Percentiles rank a stretch among this genome's conserved stretches.
These are phyloP conservation scores for Heterotis niloticus DNA, from an alignment of 2,113 vertebrate genomes.

Conservation along the genomic window DNA sequence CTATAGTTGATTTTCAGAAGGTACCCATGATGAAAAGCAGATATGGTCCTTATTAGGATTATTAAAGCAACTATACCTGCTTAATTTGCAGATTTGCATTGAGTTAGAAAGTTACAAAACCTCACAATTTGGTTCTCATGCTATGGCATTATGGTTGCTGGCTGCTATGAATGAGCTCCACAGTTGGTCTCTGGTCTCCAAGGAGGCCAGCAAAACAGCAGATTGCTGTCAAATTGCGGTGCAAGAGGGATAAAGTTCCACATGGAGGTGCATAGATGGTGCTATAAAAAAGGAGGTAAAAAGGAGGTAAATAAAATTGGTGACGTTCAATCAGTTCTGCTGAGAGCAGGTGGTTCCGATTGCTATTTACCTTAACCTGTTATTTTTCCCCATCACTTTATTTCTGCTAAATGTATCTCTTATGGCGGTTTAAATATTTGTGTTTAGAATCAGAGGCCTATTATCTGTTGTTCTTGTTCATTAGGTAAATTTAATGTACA, in stretches of 20 bases:
- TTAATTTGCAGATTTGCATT: too few species aligned
- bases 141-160: too few species aligned
- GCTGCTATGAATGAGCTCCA: too few species aligned
- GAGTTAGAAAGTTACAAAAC: too few species aligned
- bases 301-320: neutral
- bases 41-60: too few species aligned
- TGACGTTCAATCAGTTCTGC: too few species aligned
- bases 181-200: too few species aligned
- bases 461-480: constrained; percentile 20
- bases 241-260: neutral
- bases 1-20: too few species aligned
- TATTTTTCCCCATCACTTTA: neutral
- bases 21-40: too few species aligned
- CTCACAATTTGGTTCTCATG: too few species aligned
- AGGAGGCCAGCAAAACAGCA: neutral
- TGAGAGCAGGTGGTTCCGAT: neutral
- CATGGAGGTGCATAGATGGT: neutral
- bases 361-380: neutral
- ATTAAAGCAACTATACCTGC: too few species aligned
- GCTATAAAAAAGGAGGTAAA: neutral
- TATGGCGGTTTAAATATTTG: neutral
- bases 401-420: neutral
- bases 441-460: neutral
- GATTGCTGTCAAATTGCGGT: neutral
- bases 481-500: constrained; percentile 10